A percentile compares a stretch with the other conserved stretches of the same genome.
phyloP scores from a whole-genome alignment of 2,888 invertebrate species.

The Rhabditophanes sp. region DNA sequence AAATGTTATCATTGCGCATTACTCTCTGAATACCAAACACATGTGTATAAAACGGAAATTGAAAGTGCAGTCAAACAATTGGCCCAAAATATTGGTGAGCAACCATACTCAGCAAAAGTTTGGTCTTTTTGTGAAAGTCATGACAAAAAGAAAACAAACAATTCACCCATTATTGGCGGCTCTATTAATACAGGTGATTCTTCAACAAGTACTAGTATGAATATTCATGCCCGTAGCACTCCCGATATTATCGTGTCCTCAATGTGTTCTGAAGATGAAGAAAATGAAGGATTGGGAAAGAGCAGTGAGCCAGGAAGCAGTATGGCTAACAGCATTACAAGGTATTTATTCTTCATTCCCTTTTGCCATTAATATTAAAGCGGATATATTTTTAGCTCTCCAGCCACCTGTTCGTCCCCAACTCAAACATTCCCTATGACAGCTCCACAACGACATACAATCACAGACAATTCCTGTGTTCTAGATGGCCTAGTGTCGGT shows the following conservation, averaged over 20 bases:
- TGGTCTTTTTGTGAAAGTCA: background rate
- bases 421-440: no score
- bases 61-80: conserved; percentile 37
- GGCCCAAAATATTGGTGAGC: conserved; percentile 26
- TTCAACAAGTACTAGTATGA: no score
- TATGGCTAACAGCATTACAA: conserved; percentile 8
- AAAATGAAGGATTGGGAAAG: conserved; percentile 7
- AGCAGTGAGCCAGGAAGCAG: conserved; percentile 7
- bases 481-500: no score
- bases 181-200: conserved; percentile 6
- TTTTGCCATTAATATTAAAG: conserved; percentile 5
- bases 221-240: no score
- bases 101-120: conserved; percentile 3
- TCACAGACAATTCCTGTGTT: no score
- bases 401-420: no score
- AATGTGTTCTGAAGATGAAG: conserved; percentile 33
- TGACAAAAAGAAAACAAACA: conserved; percentile 1
- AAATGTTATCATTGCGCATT: conserved; percentile 15
- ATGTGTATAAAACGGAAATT: conserved; percentile 26
- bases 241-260: conserved; percentile 37
- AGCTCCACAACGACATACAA: no score
- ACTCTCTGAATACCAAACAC: conserved; percentile 12
- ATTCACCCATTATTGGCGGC: background rate
- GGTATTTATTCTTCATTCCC: conserved; percentile 8
- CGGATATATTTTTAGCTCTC: conserved; percentile 4